phyloP scores from a whole-genome alignment of 2,888 invertebrate species.

The Seira musarum region DNA sequence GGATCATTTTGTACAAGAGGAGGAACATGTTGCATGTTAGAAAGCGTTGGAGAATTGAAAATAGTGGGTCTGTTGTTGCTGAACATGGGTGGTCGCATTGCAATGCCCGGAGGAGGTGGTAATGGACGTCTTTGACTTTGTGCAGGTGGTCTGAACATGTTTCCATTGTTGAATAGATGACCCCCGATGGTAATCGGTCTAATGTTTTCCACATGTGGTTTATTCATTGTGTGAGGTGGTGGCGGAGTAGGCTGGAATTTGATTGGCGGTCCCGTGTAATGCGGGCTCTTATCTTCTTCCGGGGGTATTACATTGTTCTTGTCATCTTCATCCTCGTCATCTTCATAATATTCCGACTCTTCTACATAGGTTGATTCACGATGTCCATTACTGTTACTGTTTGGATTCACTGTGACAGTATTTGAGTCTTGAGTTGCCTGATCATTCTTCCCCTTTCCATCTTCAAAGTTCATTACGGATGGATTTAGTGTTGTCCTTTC shows the following conservation, averaged over 20 bases:
- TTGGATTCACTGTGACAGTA: constrained; percentile 38
- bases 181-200: constrained; percentile 60
- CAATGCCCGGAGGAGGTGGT: constrained; percentile 18
- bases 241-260: constrained; percentile 71
- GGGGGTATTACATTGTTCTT: constrained; percentile 49
- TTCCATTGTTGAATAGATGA: constrained; percentile 58
- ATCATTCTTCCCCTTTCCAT: constrained; percentile 57
- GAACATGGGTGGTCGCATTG: constrained; percentile 9
- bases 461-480: constrained; percentile 36
- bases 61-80: constrained; percentile 10
- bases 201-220: constrained; percentile 17
- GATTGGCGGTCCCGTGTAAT: constrained; percentile 37
- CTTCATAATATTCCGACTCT: constrained; percentile 55
- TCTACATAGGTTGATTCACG: constrained; percentile 56
- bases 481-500: constrained; percentile 44
- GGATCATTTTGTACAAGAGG: constrained; percentile 31
- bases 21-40: constrained; percentile 11
- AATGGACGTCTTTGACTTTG: neutral
- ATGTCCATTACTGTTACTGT: too few species aligned
- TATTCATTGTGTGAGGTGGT: constrained; percentile 70
- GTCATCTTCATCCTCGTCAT: constrained; percentile 56
- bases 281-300: constrained; percentile 20
- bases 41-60: constrained; percentile 7
- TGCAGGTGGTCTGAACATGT: constrained; percentile 14
- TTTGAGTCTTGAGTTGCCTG: constrained; percentile 31